Evolutionary conservation across 2,797 vertebrate species (phyloP).

Genomic region (Sebastes glaucus): DNA sequence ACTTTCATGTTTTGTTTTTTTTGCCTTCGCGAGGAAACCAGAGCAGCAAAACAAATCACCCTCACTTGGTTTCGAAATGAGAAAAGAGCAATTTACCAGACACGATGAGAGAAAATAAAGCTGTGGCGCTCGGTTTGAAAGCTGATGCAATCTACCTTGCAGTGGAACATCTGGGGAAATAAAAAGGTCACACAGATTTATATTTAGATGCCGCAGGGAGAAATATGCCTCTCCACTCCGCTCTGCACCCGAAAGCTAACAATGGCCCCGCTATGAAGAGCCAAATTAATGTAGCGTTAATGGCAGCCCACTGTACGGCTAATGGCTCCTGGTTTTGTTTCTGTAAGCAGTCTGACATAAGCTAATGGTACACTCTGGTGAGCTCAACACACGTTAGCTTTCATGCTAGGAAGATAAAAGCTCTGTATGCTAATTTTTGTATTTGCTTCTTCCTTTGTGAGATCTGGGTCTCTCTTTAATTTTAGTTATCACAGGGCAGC

Average conservation of each 20-base stretch:
- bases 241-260: slow-evolving; percentile 49
- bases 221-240: slow-evolving; percentile 44
- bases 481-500: background rate
- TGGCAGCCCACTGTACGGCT: slow-evolving; percentile 38
- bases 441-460: background rate
- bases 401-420: background rate
- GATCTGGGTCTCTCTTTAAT: background rate
- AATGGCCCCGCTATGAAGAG: slow-evolving; percentile 29
- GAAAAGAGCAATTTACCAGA: slow-evolving; percentile 56
- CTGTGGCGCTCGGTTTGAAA: slow-evolving; percentile 50
- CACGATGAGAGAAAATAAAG: slow-evolving; percentile 64
- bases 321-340: slow-evolving; percentile 35
- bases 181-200: slow-evolving; percentile 76
- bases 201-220: slow-evolving; percentile 72
- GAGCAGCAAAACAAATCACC: slow-evolving; percentile 41
- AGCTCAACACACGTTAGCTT: slow-evolving; percentile 7
- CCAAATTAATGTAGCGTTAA: slow-evolving; percentile 65
- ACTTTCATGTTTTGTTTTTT: background rate
- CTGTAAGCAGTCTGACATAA: slow-evolving; percentile 22
- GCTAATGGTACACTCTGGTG: background rate
- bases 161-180: slow-evolving; percentile 75
- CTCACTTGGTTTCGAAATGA: slow-evolving; percentile 47
- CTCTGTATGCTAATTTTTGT: background rate
- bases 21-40: slow-evolving; percentile 11
- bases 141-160: slow-evolving; percentile 72